Evolutionary conservation across 2,888 invertebrate genomes (phyloP).

Genomic region (Ichneumon xanthorius): DNA sequence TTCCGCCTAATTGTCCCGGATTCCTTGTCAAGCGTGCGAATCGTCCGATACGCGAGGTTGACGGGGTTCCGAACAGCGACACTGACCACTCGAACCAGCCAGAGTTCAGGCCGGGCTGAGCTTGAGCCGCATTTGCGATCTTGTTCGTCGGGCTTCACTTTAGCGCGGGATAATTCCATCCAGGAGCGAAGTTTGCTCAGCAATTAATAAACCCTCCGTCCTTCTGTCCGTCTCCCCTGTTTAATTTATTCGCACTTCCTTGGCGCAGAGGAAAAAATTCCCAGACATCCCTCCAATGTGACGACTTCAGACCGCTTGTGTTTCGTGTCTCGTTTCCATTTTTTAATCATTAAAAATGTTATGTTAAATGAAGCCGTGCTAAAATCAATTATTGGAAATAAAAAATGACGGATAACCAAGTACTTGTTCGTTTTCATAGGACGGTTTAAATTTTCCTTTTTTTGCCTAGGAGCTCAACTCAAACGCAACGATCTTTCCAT

Average conservation of each 20-base stretch:
- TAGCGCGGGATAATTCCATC: neutral
- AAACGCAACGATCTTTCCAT: too few relatives aligned
- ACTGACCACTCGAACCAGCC: slow-evolving; percentile 14
- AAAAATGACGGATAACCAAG: too few relatives aligned
- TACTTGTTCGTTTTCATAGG: too few relatives aligned
- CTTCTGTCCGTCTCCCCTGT: neutral
- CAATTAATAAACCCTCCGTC: neutral
- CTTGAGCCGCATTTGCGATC: neutral
- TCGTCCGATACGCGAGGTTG: slow-evolving; percentile 74
- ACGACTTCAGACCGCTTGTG: neutral
- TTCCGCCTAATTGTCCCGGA: slow-evolving; percentile 78
- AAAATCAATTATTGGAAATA: neutral
- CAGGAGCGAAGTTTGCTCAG: neutral
- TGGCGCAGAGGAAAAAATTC: neutral
- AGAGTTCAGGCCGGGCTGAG: too few relatives aligned
- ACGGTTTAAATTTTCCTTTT: too few relatives aligned
- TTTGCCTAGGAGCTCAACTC: too few relatives aligned
- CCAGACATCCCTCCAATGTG: neutral
- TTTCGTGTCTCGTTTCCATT: neutral
- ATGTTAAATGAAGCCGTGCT: neutral
- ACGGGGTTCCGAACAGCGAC: slow-evolving; percentile 21
- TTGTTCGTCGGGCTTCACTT: neutral
- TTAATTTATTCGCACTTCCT: neutral
- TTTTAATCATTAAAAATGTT: neutral
- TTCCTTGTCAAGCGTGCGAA: slow-evolving; percentile 78